Percentiles rank a stretch among this genome's conserved stretches.
Evolutionary conservation across 2,797 vertebrate genomes (phyloP).

Genomic region (Girardinus metallicus): DNA sequence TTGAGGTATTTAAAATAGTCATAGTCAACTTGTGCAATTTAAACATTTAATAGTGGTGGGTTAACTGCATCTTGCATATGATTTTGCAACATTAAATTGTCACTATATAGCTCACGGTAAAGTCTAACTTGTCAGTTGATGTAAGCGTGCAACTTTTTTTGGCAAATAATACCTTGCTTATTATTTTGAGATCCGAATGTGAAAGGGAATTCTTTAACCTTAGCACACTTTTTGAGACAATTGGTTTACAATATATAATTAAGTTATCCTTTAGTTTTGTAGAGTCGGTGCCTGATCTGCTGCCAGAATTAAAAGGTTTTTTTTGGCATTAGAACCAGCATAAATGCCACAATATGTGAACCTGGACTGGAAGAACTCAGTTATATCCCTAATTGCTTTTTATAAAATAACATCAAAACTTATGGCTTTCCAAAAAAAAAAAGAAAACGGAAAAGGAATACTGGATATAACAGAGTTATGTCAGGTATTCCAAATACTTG

Average conservation of each 20-base stretch:
- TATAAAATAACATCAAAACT: background rate
- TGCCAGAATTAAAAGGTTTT: background rate
- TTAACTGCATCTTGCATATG: background rate
- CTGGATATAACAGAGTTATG: background rate
- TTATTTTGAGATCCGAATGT: background rate
- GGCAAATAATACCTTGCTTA: background rate
- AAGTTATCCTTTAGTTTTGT: background rate
- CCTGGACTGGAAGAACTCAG: background rate
- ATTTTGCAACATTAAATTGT: background rate
- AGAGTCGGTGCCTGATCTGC: background rate
- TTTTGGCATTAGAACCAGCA: background rate
- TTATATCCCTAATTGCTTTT: background rate
- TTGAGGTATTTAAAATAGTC: background rate
- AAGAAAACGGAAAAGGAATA: background rate
- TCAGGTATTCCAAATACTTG: background rate
- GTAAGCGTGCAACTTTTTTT: background rate
- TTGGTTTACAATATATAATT: background rate
- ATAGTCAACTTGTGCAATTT: background rate
- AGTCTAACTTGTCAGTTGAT: background rate
- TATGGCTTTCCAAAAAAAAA: background rate
- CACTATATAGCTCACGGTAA: background rate
- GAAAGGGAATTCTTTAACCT: background rate
- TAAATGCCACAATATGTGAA: background rate
- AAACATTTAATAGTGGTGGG: background rate
- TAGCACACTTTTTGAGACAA: background rate